Evolutionary conservation across 2,113 vertebrate genomes (phyloP).

Genomic region (Pygoscelis antarcticus): DNA sequence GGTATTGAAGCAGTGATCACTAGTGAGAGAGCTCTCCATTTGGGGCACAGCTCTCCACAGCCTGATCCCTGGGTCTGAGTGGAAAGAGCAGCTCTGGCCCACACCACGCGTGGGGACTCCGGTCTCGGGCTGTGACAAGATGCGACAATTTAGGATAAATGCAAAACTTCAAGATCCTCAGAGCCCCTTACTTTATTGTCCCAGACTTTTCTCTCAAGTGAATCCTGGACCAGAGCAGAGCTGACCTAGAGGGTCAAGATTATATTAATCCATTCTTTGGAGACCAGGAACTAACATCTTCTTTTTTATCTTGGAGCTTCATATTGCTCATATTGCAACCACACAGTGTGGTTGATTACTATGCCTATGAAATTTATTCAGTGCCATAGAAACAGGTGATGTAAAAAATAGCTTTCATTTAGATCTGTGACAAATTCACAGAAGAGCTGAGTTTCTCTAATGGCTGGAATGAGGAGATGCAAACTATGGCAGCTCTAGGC

Average conservation of each 20-base stretch:
- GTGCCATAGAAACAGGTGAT: neutral
- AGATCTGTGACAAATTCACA: neutral
- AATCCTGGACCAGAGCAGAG: neutral
- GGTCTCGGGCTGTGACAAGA: neutral
- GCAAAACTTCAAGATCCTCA: neutral
- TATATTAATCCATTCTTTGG: neutral
- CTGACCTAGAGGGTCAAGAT: neutral
- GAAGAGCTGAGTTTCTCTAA: neutral
- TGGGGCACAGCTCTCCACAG: neutral
- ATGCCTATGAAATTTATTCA: neutral
- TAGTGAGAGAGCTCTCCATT: neutral
- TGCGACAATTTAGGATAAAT: neutral
- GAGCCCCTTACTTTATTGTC: neutral
- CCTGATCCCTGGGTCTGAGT: neutral
- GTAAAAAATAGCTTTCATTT: neutral
- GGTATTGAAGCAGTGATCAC: neutral
- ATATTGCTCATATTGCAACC: neutral
- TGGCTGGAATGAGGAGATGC: neutral
- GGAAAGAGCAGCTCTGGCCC: neutral
- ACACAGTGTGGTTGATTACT: fast-evolving
- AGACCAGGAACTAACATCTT: neutral
- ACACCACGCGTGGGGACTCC: fast-evolving
- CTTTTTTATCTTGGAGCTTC: neutral
- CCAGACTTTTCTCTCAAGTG: neutral
- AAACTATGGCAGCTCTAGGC: neutral